Conservation (phyloP, 2,797 vertebrate genomes). For the Poeciliopsis gracilis region DNA sequence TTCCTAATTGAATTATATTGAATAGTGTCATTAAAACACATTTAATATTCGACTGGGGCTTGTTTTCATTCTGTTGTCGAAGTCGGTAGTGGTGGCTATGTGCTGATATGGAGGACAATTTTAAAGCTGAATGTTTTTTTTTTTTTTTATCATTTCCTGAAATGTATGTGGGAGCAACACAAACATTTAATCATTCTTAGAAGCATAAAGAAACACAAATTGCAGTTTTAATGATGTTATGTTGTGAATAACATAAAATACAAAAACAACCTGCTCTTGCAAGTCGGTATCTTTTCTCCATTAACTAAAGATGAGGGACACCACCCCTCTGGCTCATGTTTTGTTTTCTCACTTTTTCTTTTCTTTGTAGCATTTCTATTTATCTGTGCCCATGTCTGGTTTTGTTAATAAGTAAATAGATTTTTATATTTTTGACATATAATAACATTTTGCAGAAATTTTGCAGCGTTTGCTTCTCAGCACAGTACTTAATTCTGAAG, state of each 20-base stretch:
- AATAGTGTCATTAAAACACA: background rate
- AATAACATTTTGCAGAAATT: background rate
- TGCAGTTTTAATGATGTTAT: background rate
- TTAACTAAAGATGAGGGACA: background rate
- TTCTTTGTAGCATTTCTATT: background rate
- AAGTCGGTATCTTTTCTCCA: background rate
- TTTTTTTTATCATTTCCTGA: background rate
- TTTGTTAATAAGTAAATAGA: background rate
- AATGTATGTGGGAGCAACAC: slow-evolving; percentile 1
- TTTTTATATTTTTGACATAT: background rate
- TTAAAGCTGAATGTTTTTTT: background rate
- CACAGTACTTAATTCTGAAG: background rate
- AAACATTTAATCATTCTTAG: background rate
- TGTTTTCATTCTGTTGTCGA: background rate
- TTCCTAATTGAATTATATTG: background rate
- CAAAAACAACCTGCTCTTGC: background rate
- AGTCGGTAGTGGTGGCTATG: background rate
- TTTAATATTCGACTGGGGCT: background rate
- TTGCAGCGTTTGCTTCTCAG: background rate
- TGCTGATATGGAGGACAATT: slow-evolving; percentile 4
- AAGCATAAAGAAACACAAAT: background rate
- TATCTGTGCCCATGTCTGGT: background rate
- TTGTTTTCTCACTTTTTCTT: background rate
- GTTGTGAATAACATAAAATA: background rate
- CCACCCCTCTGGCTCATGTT: background rate